Conservation (phyloP, 2,888 invertebrate genomes). For the Cyclophora albipunctata region DNA sequence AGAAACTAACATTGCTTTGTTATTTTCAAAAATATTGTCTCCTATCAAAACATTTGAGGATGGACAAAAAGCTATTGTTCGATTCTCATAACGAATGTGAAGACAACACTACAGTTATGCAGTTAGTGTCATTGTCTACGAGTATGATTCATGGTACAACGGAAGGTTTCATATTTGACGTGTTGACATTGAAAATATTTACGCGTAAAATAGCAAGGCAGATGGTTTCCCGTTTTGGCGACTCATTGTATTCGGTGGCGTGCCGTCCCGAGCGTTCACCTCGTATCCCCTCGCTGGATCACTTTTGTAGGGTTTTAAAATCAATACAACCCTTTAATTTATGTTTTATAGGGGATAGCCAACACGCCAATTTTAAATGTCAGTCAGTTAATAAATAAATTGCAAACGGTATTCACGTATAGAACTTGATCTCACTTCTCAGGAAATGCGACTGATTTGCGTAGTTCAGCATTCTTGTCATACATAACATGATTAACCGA, state of each 20-base stretch:
- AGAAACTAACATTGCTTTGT: not conserved
- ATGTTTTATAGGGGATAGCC: too few relatives aligned
- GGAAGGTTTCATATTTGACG: conserved; percentile 28
- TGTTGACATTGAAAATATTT: conserved; percentile 34
- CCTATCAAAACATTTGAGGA: too few relatives aligned
- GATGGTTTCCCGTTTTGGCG: conserved; percentile 52
- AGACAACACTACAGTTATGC: not conserved
- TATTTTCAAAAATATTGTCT: not conserved
- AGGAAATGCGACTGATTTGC: too few relatives aligned
- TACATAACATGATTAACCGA: too few relatives aligned
- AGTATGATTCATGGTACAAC: conserved; percentile 6
- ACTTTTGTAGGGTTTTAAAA: conserved; percentile 62
- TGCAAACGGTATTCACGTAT: too few relatives aligned
- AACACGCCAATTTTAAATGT: too few relatives aligned
- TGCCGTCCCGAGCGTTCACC: conserved; percentile 57
- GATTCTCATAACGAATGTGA: not conserved
- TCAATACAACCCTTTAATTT: conserved; percentile 43
- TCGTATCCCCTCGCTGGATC: conserved; percentile 41
- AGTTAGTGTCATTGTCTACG: not conserved
- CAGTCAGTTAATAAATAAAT: too few relatives aligned
- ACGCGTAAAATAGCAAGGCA: conserved; percentile 25
- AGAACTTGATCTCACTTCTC: too few relatives aligned
- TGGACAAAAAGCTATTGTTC: not conserved
- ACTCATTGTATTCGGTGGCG: conserved; percentile 36
- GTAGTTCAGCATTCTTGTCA: too few relatives aligned